Evolutionary conservation across 2,113 vertebrate genomes (phyloP).

Genomic region (Fukomys damarensis): DNA sequence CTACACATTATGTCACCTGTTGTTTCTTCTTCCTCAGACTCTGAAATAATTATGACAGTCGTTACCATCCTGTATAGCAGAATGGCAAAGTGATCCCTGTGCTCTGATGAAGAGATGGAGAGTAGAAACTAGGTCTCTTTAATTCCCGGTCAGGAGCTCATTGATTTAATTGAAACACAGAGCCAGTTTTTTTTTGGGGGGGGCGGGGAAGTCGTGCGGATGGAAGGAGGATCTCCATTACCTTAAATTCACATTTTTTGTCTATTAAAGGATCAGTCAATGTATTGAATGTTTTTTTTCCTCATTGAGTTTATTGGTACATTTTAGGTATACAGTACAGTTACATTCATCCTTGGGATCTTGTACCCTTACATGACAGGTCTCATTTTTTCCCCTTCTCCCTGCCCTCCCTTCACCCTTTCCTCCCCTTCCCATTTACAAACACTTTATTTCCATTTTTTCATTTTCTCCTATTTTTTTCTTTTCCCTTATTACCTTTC

Average conservation of each 20-base stretch:
- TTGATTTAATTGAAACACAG: not conserved
- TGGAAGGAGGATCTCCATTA: not conserved
- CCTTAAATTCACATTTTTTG: not conserved
- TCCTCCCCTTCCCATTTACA: no score
- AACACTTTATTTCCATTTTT: no score
- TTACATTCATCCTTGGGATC: no score
- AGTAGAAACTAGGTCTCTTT: not conserved
- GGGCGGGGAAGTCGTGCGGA: accelerated
- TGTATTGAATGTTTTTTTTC: constrained; percentile 19
- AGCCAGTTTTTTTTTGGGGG: not conserved
- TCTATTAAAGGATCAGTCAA: not conserved
- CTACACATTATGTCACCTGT: not conserved
- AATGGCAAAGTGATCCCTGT: not conserved
- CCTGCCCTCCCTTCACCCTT: no score
- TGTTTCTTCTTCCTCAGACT: not conserved
- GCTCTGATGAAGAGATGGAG: not conserved
- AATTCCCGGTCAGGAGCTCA: not conserved
- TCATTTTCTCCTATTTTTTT: no score
- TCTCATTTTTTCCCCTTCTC: no score
- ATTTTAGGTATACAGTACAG: no score
- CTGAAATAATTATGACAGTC: not conserved
- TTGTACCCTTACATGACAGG: no score
- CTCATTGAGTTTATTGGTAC: no score
- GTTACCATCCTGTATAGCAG: not conserved
- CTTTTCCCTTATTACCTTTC: no score